A percentile compares a stretch with the other conserved stretches of the same genome.
phyloP scores from a whole-genome alignment of 2,797 vertebrate species.

The Todus mexicanus region DNA sequence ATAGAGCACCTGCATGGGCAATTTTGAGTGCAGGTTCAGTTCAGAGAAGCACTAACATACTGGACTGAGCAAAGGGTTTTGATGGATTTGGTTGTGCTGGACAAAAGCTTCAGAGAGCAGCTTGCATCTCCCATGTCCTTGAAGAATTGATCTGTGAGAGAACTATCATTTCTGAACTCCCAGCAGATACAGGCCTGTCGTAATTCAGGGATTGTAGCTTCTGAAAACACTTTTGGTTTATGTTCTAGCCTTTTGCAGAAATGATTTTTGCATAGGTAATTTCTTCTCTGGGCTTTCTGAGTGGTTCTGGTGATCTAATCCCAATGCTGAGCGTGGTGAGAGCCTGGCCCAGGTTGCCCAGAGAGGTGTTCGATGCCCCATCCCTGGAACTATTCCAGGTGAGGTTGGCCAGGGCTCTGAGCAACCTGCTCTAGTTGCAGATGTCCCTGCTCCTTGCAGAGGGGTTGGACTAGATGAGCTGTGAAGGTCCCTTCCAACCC shows the following conservation, averaged over 20 bases:
- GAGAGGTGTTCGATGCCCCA: background rate
- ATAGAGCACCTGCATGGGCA: background rate
- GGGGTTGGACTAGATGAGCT: background rate
- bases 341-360: background rate
- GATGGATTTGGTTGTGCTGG: fast-evolving
- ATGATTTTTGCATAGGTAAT: background rate
- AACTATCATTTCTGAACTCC: background rate
- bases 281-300: background rate
- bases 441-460: background rate
- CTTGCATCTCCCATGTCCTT: background rate
- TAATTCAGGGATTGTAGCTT: background rate
- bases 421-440: background rate
- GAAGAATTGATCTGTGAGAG: background rate
- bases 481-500: background rate
- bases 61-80: fast-evolving
- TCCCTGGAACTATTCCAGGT: background rate
- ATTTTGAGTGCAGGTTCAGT: background rate
- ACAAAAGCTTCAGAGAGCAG: background rate
- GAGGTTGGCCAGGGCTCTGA: background rate
- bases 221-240: background rate
- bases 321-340: too few species aligned
- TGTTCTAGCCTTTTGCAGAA: background rate
- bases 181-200: background rate
- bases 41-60: background rate
- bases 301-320: background rate